A percentile compares a stretch with the other conserved stretches of the same genome.
Evolutionary conservation across 2,797 vertebrate species (phyloP).

Genomic region (Enteromius argenteus): DNA sequence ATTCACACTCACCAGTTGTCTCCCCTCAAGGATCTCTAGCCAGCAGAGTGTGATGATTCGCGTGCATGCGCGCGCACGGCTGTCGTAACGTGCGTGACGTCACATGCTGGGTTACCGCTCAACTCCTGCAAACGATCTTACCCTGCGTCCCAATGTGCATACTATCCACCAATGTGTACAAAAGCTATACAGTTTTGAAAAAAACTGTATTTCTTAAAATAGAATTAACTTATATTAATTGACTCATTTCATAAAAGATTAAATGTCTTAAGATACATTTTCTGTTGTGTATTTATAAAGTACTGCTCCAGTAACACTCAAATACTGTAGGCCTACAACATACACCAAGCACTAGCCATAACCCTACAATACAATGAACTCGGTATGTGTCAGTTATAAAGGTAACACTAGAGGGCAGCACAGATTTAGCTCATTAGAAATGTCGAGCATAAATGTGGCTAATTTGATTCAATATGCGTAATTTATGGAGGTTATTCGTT

Average conservation of each 20-base stretch:
- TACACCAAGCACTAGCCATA: not conserved
- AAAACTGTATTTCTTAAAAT: too few species aligned
- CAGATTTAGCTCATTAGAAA: not conserved
- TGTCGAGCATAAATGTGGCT: not conserved
- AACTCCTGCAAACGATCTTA: too few species aligned
- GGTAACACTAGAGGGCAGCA: constrained; percentile 37
- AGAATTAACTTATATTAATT: too few species aligned
- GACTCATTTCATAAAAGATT: too few species aligned
- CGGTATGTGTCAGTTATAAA: not conserved
- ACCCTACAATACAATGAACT: not conserved
- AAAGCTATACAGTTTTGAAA: too few species aligned
- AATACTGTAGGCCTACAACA: not conserved
- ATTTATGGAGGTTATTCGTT: not conserved
- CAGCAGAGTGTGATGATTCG: constrained; percentile 3
- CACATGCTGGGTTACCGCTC: not conserved
- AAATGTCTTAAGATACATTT: not conserved
- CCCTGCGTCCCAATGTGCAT: too few species aligned
- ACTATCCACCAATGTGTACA: too few species aligned
- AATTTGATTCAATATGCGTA: not conserved
- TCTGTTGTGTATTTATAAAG: not conserved
- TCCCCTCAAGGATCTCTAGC: not conserved
- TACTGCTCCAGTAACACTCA: not conserved
- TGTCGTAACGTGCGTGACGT: not conserved
- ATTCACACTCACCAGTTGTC: constrained; percentile 32
- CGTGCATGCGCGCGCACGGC: not conserved